phyloP scores from a whole-genome alignment of 2,113 vertebrate genomes.

The Thunnus thynnus region DNA sequence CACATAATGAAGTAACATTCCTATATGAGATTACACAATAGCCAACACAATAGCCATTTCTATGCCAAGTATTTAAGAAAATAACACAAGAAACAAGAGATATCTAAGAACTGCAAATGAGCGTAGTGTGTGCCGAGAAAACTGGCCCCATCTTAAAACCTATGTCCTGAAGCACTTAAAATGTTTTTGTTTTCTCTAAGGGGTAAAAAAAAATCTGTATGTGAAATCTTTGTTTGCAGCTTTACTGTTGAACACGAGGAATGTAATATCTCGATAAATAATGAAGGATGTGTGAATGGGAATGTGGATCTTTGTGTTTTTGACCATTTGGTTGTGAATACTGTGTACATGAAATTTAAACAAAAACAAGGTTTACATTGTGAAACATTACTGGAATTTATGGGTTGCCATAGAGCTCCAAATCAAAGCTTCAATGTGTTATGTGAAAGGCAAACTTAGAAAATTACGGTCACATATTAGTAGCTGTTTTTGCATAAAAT shows the following conservation, averaged over 20 bases:
- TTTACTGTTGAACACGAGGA: not conserved
- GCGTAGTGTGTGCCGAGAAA: not conserved
- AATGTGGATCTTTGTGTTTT: not conserved
- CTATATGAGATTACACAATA: constrained; percentile 30
- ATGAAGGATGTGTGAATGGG: not conserved
- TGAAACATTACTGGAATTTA: not conserved
- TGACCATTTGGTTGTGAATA: not conserved
- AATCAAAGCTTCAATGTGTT: no score
- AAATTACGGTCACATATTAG: no score
- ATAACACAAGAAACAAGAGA: constrained; percentile 13
- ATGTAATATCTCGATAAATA: constrained; percentile 14
- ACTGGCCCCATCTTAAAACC: not conserved
- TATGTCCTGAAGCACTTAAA: constrained; percentile 47
- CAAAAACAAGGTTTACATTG: not conserved
- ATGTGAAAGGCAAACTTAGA: no score
- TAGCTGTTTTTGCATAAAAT: not conserved
- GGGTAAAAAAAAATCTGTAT: constrained; percentile 14
- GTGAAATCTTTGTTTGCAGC: constrained; percentile 17
- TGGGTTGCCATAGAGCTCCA: not conserved
- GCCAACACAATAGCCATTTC: constrained; percentile 39
- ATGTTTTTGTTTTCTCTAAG: constrained; percentile 4
- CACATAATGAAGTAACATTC: not conserved
- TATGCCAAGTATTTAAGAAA: constrained; percentile 62
- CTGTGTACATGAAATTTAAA: constrained; percentile 23
- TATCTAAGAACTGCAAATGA: constrained; percentile 41